A percentile compares a stretch with the other conserved stretches of the same genome.
Conservation (phyloP, 2,888 invertebrate species). For the Saturnia japonica region DNA sequence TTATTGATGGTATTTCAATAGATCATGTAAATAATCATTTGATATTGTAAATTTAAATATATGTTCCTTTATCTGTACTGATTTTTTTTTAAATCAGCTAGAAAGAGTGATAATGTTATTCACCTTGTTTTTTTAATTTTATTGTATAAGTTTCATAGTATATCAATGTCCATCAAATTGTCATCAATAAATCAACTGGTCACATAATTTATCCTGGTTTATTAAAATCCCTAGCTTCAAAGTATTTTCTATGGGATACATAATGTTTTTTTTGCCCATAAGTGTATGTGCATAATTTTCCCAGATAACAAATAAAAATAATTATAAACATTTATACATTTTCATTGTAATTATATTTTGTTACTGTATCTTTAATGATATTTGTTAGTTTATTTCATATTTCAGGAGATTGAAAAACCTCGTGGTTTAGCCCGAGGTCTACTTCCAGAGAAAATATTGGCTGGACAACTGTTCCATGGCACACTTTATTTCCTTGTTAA, state of each 20-base stretch:
- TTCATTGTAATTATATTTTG: too few species aligned
- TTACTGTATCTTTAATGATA: background rate
- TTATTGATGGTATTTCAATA: too few species aligned
- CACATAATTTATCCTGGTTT: background rate
- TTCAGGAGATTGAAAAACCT: slow-evolving; percentile 83
- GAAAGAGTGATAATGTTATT: background rate
- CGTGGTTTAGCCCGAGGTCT: slow-evolving; percentile 90
- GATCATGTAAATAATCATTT: too few species aligned
- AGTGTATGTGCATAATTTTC: too few species aligned
- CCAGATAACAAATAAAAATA: background rate
- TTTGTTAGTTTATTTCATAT: slow-evolving; percentile 23
- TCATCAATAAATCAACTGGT: too few species aligned
- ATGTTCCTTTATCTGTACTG: too few species aligned
- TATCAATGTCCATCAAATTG: background rate
- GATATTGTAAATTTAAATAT: too few species aligned
- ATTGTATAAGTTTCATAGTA: background rate
- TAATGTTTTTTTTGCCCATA: too few species aligned
- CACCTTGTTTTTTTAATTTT: background rate
- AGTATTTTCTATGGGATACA: background rate
- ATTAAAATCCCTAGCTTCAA: background rate
- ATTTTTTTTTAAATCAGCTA: background rate
- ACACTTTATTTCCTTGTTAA: slow-evolving; percentile 94
- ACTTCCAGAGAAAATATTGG: slow-evolving; percentile 92
- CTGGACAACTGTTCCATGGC: slow-evolving; percentile 94
- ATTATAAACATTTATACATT: too few species aligned